Evolutionary conservation across 2,113 vertebrate species (phyloP).

Genomic region (cat (Felis catus)): DNA sequence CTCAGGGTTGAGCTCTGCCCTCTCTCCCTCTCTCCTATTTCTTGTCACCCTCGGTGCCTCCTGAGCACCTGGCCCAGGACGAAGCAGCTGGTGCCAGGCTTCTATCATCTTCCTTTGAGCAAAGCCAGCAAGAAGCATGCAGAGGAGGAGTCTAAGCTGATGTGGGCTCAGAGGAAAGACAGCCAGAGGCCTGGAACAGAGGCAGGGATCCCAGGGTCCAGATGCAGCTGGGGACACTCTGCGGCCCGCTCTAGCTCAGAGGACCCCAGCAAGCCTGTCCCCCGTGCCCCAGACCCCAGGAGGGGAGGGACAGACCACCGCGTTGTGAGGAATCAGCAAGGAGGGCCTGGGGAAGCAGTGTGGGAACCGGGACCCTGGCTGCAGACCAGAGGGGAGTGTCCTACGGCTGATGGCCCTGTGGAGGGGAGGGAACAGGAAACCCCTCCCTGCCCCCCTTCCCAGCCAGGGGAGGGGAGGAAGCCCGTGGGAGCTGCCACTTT

Average conservation of each 20-base stretch:
- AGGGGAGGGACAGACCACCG: neutral
- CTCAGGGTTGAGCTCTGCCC: neutral
- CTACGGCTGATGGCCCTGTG: neutral
- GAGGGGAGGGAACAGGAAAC: neutral
- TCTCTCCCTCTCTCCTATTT: neutral
- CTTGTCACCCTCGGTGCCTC: neutral
- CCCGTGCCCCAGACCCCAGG: neutral
- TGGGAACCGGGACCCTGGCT: neutral
- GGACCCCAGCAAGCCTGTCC: neutral
- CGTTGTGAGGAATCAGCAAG: neutral
- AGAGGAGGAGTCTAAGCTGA: slow-evolving; percentile 17
- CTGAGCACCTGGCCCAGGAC: neutral
- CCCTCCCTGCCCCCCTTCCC: neutral
- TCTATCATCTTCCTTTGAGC: slow-evolving; percentile 54
- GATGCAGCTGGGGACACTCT: neutral
- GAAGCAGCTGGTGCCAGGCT: neutral
- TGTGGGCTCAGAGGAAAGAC: slow-evolving; percentile 40
- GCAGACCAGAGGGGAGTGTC: neutral
- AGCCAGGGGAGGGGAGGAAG: neutral
- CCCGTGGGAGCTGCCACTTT: neutral
- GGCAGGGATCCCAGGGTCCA: slow-evolving; percentile 1
- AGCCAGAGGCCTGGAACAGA: neutral
- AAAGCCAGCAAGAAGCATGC: slow-evolving; percentile 67
- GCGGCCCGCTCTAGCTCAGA: neutral
- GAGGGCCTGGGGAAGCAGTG: neutral